phyloP scores from a whole-genome alignment of 2,113 vertebrate species.

The Limnothrissa miodon region DNA sequence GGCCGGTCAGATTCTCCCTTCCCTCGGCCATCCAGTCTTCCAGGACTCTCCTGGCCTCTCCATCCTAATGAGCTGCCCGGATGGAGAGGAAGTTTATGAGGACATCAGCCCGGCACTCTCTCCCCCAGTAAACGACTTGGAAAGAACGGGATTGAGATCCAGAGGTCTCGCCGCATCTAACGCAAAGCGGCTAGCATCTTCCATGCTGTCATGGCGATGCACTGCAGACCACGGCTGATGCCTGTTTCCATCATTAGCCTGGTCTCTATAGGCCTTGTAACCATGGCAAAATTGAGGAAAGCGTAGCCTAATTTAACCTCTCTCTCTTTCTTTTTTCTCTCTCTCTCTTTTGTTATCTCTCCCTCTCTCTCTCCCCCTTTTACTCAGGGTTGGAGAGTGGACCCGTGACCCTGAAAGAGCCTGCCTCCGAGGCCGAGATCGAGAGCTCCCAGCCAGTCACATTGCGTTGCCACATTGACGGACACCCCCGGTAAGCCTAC shows the following conservation, averaged over 20 bases:
- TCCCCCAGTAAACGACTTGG: not conserved
- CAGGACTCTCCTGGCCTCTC: not conserved
- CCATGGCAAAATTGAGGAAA: not conserved
- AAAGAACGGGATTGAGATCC: not conserved
- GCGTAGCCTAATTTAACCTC: conserved; percentile 8
- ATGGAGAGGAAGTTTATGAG: not conserved
- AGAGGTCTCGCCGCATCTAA: not conserved
- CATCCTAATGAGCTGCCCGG: not conserved
- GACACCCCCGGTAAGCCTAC: conserved; percentile 90
- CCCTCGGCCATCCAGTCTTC: not conserved
- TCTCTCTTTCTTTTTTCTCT: not conserved
- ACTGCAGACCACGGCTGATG: not conserved
- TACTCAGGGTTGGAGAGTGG: conserved; percentile 89
- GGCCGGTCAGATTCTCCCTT: not conserved
- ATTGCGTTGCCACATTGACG: conserved; percentile 89
- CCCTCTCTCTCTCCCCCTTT: conserved; percentile 26
- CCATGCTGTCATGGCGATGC: conserved; percentile 36
- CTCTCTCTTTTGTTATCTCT: too few species aligned
- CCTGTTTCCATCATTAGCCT: conserved; percentile 46
- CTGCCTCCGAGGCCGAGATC: conserved; percentile 77
- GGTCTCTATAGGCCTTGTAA: not conserved
- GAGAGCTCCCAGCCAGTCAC: conserved; percentile 83
- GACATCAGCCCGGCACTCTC: not conserved
- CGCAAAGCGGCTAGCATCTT: not conserved
- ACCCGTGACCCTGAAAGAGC: conserved; percentile 84